phyloP scores from a whole-genome alignment of 2,888 invertebrate species.

The Eumacrocentrus americanus region DNA sequence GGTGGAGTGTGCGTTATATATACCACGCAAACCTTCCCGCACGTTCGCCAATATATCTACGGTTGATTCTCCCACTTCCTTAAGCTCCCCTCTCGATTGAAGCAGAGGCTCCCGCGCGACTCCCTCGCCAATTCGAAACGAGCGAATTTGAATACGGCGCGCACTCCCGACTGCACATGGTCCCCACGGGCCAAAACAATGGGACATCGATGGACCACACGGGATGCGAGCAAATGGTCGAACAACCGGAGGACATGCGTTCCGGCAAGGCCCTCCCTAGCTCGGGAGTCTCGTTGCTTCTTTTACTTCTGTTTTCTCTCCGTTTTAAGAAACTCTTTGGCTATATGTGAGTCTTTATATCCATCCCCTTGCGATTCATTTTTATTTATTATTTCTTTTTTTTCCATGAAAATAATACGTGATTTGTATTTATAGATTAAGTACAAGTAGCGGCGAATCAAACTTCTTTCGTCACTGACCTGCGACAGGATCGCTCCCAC shows the following conservation, averaged over 20 bases:
- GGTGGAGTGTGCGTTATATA: conserved; percentile 1
- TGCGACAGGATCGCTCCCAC: conserved; percentile 22
- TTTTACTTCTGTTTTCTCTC: conserved; percentile 12
- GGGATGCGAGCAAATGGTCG: conserved; percentile 62
- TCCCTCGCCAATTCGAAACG: conserved; percentile 54
- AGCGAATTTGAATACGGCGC: conserved; percentile 57
- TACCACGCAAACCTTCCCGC: conserved; percentile 1
- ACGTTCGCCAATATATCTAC: background rate
- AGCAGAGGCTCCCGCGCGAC: conserved; percentile 32
- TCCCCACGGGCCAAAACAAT: conserved; percentile 56
- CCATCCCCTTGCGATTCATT: background rate
- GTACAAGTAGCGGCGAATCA: no score
- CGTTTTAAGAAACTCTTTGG: background rate
- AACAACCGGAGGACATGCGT: conserved; percentile 61
- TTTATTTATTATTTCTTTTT: conserved; percentile 4
- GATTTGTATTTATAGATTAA: conserved; percentile 20
- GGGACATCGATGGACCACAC: conserved; percentile 62
- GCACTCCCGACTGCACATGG: conserved; percentile 23
- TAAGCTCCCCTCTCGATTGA: background rate
- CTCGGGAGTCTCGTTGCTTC: conserved; percentile 30
- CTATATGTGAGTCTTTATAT: conserved; percentile 1
- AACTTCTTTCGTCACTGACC: no score
- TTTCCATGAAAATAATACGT: conserved; percentile 10
- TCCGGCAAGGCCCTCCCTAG: conserved; percentile 48
- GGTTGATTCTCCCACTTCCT: background rate